phyloP scores from a whole-genome alignment of 2,113 vertebrate genomes.

The Lophotis ruficrista region DNA sequence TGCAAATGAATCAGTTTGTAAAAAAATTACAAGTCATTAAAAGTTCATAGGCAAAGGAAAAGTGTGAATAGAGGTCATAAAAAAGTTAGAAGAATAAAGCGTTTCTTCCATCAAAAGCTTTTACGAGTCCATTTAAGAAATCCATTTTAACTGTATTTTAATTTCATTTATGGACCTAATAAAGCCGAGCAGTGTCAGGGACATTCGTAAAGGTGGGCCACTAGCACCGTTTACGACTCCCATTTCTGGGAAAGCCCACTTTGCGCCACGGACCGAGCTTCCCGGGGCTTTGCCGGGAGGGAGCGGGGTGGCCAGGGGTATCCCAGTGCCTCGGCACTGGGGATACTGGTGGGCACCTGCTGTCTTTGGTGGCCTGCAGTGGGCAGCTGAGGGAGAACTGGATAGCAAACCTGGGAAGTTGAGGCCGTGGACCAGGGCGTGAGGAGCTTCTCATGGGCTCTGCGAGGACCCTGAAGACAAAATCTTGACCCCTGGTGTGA shows the following conservation, averaged over 20 bases:
- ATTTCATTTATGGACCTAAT: slow-evolving; percentile 50
- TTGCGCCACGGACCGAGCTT: background rate
- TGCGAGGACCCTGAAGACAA: no score
- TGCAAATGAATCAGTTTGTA: background rate
- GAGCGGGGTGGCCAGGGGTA: background rate
- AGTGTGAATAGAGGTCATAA: background rate
- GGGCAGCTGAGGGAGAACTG: background rate
- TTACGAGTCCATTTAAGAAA: slow-evolving; percentile 33
- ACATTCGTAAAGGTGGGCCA: background rate
- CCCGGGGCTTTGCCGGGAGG: background rate
- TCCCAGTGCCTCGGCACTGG: background rate
- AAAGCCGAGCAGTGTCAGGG: background rate
- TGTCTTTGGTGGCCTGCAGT: accelerated
- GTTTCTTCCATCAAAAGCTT: slow-evolving; percentile 32
- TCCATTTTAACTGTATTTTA: slow-evolving; percentile 40
- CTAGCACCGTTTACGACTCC: background rate
- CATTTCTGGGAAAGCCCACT: background rate
- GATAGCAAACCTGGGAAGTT: no score
- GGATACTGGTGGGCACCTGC: background rate
- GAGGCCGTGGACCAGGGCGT: accelerated
- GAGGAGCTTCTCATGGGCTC: background rate
- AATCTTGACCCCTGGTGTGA: no score
- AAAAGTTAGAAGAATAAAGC: slow-evolving; percentile 43
- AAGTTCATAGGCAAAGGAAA: slow-evolving; percentile 13
- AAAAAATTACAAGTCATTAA: background rate